Conservation (phyloP, 2,797 vertebrate genomes). For the Sebastes diploproa region DNA sequence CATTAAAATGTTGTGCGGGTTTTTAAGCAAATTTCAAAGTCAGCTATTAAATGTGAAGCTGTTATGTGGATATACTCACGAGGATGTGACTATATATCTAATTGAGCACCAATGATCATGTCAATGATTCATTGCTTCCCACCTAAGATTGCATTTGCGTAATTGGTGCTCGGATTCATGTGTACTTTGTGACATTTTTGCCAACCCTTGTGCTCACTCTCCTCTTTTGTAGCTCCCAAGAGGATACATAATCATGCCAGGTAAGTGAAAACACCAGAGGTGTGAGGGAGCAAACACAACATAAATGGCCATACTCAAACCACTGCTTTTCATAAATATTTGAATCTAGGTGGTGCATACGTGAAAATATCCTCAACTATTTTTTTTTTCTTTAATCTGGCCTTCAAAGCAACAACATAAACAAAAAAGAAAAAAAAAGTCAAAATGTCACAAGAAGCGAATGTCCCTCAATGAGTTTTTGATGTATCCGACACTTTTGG, state of each 20-base stretch:
- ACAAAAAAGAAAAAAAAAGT: background rate
- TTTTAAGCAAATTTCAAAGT: background rate
- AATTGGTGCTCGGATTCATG: background rate
- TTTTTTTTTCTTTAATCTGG: background rate
- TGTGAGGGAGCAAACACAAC: background rate
- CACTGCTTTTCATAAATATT: background rate
- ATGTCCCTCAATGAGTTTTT: background rate
- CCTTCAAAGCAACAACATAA: background rate
- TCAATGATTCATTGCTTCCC: background rate
- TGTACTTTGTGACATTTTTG: background rate
- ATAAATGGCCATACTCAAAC: too few relatives aligned
- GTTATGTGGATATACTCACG: background rate
- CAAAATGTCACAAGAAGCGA: background rate
- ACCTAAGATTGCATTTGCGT: background rate
- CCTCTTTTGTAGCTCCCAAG: background rate
- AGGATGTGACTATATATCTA: background rate
- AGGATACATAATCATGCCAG: background rate
- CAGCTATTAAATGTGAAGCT: background rate
- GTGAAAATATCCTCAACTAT: background rate
- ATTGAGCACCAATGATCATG: background rate
- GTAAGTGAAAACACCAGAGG: background rate
- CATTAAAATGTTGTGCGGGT: background rate
- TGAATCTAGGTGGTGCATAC: background rate
- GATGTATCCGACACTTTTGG: background rate
- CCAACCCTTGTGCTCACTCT: background rate